These are phyloP conservation scores for Didymodactylos carnosus DNA, from an alignment of 2,888 invertebrate species.

Conservation along the genomic window DNA sequence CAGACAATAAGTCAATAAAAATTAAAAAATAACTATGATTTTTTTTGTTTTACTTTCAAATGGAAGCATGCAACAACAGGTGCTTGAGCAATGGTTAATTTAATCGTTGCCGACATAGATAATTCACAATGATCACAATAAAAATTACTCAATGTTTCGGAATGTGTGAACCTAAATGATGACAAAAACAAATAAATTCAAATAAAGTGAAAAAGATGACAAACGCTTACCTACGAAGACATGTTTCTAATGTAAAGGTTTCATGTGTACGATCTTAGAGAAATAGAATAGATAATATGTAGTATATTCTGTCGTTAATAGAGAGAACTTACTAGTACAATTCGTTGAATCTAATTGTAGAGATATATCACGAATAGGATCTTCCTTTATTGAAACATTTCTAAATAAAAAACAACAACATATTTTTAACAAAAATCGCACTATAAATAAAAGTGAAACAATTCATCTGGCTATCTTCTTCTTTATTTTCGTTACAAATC, in stretches of 20 bases:
- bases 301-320: no score
- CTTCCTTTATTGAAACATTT: not conserved
- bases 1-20: no score
- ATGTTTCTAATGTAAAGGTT: slow-evolving; percentile 41
- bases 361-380: not conserved
- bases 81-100: slow-evolving; percentile 73
- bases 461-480: no score
- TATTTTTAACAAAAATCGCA: no score
- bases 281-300: no score
- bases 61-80: slow-evolving; percentile 92
- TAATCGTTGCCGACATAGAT: slow-evolving; percentile 82
- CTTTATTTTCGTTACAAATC: no score
- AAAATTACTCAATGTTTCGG: slow-evolving; percentile 70
- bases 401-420: no score
- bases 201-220: not conserved
- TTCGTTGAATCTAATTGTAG: not conserved
- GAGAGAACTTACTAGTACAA: no score
- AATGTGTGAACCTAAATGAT: slow-evolving; percentile 68
- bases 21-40: no score
- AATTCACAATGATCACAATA: slow-evolving; percentile 72
- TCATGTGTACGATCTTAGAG: no score
- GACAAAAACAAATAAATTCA: not conserved
- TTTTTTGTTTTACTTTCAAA: slow-evolving; percentile 59
- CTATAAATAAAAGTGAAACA: no score
- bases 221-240: slow-evolving; percentile 49